Evolutionary conservation across 2,888 invertebrate genomes (phyloP).

Genomic region (Drosophila leonis): DNA sequence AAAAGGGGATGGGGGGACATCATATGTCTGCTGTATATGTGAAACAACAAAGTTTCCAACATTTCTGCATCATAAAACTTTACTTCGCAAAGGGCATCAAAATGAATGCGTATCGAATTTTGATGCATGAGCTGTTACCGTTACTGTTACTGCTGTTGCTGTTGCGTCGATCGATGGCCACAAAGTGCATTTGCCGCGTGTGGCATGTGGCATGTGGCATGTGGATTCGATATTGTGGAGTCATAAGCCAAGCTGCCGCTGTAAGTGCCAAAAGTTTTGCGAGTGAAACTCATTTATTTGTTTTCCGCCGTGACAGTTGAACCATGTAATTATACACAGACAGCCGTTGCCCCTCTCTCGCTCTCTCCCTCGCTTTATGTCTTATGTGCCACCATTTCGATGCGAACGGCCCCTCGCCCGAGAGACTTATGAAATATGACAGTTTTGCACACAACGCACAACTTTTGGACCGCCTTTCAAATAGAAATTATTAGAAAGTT

Average conservation of each 20-base stretch:
- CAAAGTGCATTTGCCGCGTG: slow-evolving; percentile 46
- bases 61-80: slow-evolving; percentile 62
- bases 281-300: slow-evolving; percentile 76
- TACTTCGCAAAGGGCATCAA: slow-evolving; percentile 31
- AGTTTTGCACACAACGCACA: slow-evolving; percentile 76
- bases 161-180: slow-evolving; percentile 45
- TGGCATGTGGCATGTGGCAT: slow-evolving; percentile 14
- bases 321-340: slow-evolving; percentile 78
- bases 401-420: not conserved
- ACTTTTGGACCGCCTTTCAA: slow-evolving; percentile 72
- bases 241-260: slow-evolving; percentile 28
- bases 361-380: not conserved
- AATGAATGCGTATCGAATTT: slow-evolving; percentile 56
- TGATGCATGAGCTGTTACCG: slow-evolving; percentile 46
- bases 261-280: slow-evolving; percentile 49
- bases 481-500: slow-evolving; percentile 77
- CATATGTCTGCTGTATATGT: slow-evolving; percentile 11
- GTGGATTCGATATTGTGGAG: slow-evolving; percentile 28
- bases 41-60: slow-evolving; percentile 43
- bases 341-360: slow-evolving; percentile 35
- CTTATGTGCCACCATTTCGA: not conserved
- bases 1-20: not conserved
- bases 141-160: slow-evolving; percentile 12
- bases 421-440: slow-evolving; percentile 76
- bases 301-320: slow-evolving; percentile 75